phyloP scores from a whole-genome alignment of 2,113 vertebrate genomes.

The Nyctibius bracteatus region DNA sequence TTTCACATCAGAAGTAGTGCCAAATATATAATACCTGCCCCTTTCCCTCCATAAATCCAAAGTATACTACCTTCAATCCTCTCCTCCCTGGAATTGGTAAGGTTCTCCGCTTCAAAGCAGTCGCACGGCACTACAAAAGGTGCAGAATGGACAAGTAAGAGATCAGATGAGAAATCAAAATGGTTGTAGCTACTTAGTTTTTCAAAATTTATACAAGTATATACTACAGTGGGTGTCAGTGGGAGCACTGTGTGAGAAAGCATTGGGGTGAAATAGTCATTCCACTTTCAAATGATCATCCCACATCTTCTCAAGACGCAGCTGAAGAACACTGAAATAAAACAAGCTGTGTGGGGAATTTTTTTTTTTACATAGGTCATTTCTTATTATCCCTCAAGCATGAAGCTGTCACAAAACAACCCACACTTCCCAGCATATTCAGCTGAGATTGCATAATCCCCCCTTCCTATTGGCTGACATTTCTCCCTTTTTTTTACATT shows the following conservation, averaged over 20 bases:
- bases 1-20: background rate
- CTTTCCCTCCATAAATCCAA: background rate
- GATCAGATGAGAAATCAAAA: background rate
- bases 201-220: background rate
- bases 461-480: background rate
- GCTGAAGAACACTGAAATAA: background rate
- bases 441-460: background rate
- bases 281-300: background rate
- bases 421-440: background rate
- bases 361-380: background rate
- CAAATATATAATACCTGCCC: background rate
- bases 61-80: background rate
- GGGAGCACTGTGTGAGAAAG: background rate
- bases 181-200: background rate
- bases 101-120: background rate
- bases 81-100: background rate
- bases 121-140: background rate
- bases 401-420: background rate
- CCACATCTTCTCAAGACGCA: accelerated
- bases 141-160: background rate
- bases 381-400: background rate
- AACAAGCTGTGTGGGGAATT: background rate
- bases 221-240: background rate
- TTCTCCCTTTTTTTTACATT: background rate
- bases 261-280: background rate